Percentiles rank a stretch among this genome's conserved stretches.
Evolutionary conservation across 2,888 invertebrate genomes (phyloP).

Genomic region (Orthosia gothica): DNA sequence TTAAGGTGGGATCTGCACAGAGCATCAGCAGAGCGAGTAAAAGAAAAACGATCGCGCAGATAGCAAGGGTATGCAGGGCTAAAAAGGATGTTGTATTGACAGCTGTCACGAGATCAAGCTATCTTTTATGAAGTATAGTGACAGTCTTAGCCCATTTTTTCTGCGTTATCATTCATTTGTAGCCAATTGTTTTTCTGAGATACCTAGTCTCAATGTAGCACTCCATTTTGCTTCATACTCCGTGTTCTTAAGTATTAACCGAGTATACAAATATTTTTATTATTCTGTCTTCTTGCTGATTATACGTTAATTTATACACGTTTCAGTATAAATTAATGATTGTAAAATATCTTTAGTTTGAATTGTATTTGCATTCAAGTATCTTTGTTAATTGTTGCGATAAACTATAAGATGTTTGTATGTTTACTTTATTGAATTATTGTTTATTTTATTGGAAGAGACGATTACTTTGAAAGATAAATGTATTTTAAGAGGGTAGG

Average conservation of each 20-base stretch:
- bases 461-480: background rate
- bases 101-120: too few relatives aligned
- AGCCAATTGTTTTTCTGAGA: too few relatives aligned
- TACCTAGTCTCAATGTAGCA: background rate
- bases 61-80: too few relatives aligned
- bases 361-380: slow-evolving; percentile 56
- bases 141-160: too few relatives aligned
- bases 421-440: slow-evolving; percentile 40
- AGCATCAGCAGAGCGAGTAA: too few relatives aligned
- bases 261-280: slow-evolving; percentile 79
- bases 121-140: too few relatives aligned
- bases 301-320: slow-evolving; percentile 74
- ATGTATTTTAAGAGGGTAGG: background rate
- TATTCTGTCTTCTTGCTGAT: slow-evolving; percentile 70
- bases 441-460: slow-evolving; percentile 31
- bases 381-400: slow-evolving; percentile 58
- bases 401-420: slow-evolving; percentile 38
- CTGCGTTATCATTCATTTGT: too few relatives aligned
- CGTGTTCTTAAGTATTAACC: slow-evolving; percentile 69
- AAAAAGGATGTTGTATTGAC: too few relatives aligned
- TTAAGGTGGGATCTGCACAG: too few relatives aligned
- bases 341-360: slow-evolving; percentile 51
- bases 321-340: slow-evolving; percentile 61
- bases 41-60: too few relatives aligned
- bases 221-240: slow-evolving; percentile 42